These are phyloP conservation scores for Bombus vancouverensis DNA, from an alignment of 1,140 invertebrate genomes.

Conservation along the genomic window DNA sequence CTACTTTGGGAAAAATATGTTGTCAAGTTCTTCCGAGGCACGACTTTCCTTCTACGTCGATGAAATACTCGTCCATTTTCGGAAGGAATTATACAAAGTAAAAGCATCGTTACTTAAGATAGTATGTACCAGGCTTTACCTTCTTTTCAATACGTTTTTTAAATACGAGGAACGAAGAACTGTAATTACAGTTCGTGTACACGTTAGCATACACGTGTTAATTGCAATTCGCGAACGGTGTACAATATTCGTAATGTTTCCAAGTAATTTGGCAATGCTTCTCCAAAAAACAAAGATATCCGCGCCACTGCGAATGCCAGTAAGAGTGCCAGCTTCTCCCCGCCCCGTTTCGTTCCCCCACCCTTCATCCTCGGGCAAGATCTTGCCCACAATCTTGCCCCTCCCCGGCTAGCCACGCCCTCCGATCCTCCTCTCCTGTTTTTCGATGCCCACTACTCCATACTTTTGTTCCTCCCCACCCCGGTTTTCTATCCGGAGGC, in stretches of 20 bases:
- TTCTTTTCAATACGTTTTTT: not conserved
- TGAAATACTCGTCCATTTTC: not conserved
- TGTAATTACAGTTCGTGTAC: not conserved
- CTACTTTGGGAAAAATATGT: not conserved
- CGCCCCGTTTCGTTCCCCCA: constrained; percentile 51
- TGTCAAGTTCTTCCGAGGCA: not conserved
- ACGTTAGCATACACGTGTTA: too few relatives aligned
- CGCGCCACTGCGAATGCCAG: constrained; percentile 56
- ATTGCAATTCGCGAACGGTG: not conserved
- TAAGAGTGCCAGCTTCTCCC: constrained; percentile 40
- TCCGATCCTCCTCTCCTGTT: constrained; percentile 36
- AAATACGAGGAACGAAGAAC: not conserved
- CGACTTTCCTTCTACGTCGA: not conserved
- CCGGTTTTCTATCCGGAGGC: constrained; percentile 45
- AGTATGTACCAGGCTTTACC: not conserved
- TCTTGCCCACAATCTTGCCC: constrained; percentile 60
- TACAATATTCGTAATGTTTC: not conserved
- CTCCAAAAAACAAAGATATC: constrained; percentile 35
- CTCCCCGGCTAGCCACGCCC: constrained; percentile 53
- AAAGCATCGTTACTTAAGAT: not conserved
- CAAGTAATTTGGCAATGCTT: not conserved
- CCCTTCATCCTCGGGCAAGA: not conserved
- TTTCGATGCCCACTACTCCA: constrained; percentile 63
- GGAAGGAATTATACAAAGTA: not conserved
- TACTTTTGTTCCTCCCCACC: constrained; percentile 70